Conservation (phyloP, 2,888 invertebrate genomes). For the Myopa tessellatipennis region DNA sequence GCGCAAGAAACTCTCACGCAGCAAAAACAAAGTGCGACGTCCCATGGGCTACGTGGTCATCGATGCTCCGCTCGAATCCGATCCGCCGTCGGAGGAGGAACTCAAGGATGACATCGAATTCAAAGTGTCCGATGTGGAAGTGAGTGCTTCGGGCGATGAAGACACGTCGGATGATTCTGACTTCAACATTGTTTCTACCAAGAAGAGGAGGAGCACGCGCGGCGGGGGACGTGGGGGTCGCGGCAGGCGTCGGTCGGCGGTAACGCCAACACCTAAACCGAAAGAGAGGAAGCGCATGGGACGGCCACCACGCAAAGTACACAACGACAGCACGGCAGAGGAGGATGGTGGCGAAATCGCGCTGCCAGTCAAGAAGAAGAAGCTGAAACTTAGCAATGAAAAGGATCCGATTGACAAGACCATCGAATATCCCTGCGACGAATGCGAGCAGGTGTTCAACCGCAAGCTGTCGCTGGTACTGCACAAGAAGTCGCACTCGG, state of each 20-base stretch:
- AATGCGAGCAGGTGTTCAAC: constrained; percentile 69
- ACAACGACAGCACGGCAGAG: constrained; percentile 36
- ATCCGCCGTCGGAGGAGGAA: constrained; percentile 60
- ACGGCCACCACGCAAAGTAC: neutral
- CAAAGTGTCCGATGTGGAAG: constrained; percentile 63
- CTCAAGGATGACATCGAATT: constrained; percentile 65
- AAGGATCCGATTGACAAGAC: constrained; percentile 42
- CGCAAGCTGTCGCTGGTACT: constrained; percentile 69
- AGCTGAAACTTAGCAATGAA: constrained; percentile 45
- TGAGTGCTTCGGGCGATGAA: constrained; percentile 57
- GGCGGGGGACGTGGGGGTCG: constrained; percentile 50
- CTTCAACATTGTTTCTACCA: constrained; percentile 50
- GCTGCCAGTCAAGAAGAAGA: constrained; percentile 45
- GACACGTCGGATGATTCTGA: constrained; percentile 62
- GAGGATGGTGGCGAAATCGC: constrained; percentile 46
- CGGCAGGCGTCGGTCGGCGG: constrained; percentile 45
- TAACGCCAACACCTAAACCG: constrained; percentile 39
- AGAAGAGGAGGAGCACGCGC: constrained; percentile 51
- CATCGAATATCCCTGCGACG: constrained; percentile 55
- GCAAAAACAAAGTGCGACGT: constrained; percentile 64
- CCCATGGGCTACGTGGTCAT: constrained; percentile 66
- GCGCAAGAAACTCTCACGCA: constrained; percentile 65
- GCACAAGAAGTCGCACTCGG: constrained; percentile 69
- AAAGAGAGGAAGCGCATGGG: constrained; percentile 41
- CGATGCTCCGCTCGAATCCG: constrained; percentile 64